A percentile compares a stretch with the other conserved stretches of the same genome.
phyloP scores from a whole-genome alignment of 1,140 invertebrate genomes.

The Asobara japonica region DNA sequence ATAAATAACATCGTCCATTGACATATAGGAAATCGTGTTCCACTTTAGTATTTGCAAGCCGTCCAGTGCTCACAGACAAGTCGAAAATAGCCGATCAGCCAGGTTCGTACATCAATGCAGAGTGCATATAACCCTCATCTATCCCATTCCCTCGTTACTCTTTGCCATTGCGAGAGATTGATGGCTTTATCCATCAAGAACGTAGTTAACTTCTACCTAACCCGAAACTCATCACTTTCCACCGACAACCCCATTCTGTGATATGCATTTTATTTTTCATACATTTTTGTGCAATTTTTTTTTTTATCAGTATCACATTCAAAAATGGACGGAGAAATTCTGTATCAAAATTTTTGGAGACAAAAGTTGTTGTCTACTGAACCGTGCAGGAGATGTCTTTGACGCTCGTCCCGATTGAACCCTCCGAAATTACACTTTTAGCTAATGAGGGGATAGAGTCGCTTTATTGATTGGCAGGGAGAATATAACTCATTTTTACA shows the following conservation, averaged over 20 bases:
- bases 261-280: constrained; percentile 9
- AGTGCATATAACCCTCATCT: background rate
- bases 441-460: no score
- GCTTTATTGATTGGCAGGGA: no score
- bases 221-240: constrained; percentile 20
- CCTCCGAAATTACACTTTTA: no score
- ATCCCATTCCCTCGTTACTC: constrained; percentile 5
- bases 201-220: constrained; percentile 20
- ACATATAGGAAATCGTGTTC: constrained; percentile 9
- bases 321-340: background rate
- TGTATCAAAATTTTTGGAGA: no score
- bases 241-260: background rate
- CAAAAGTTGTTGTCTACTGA: no score
- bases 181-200: constrained; percentile 26
- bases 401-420: no score
- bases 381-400: no score
- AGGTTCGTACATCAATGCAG: constrained; percentile 1
- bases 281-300: background rate
- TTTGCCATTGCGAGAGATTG: constrained; percentile 20
- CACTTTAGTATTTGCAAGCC: background rate
- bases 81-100: constrained; percentile 5
- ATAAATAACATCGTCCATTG: background rate
- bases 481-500: no score
- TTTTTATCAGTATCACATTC: background rate
- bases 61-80: background rate